These are phyloP conservation scores for Drosophila insularis DNA, from an alignment of 1,140 invertebrate species.

Conservation along the genomic window DNA sequence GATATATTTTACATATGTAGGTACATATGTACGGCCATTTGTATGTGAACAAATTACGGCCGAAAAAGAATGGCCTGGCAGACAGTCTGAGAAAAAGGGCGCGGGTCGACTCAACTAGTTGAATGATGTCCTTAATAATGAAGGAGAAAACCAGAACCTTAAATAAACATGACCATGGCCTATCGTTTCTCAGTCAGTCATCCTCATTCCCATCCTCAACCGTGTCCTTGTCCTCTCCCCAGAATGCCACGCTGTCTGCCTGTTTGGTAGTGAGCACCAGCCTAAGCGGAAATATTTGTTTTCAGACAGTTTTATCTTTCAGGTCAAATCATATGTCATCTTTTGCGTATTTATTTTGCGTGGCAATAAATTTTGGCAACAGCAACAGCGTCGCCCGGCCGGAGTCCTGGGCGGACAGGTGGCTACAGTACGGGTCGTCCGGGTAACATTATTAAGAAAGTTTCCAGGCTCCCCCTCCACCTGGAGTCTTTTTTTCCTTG, in stretches of 20 bases:
- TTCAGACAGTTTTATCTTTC: constrained; percentile 71
- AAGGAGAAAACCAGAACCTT: constrained; percentile 69
- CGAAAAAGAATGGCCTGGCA: constrained; percentile 58
- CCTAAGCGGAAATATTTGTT: constrained; percentile 74
- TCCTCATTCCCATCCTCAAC: neutral
- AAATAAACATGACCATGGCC: constrained; percentile 61
- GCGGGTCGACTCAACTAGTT: constrained; percentile 64
- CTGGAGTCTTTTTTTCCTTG: neutral
- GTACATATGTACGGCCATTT: constrained; percentile 27
- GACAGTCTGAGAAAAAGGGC: constrained; percentile 32
- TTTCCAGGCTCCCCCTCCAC: constrained; percentile 41
- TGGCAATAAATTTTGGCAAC: constrained; percentile 61
- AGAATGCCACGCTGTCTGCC: no score
- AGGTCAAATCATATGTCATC: constrained; percentile 79
- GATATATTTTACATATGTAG: constrained; percentile 18
- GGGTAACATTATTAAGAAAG: constrained; percentile 68
- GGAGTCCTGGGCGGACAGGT: constrained; percentile 46
- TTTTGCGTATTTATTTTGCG: constrained; percentile 75
- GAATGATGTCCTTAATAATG: constrained; percentile 80
- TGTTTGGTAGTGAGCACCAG: constrained; percentile 3
- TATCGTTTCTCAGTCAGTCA: constrained; percentile 25
- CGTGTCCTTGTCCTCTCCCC: neutral
- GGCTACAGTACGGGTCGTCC: constrained; percentile 30
- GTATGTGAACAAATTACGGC: constrained; percentile 64
- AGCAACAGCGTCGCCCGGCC: constrained; percentile 33